Evolutionary conservation across 2,113 vertebrate species (phyloP), one percentile per base, ranked within the genome.

Genomic region (Nipponia nippon): DNA sequence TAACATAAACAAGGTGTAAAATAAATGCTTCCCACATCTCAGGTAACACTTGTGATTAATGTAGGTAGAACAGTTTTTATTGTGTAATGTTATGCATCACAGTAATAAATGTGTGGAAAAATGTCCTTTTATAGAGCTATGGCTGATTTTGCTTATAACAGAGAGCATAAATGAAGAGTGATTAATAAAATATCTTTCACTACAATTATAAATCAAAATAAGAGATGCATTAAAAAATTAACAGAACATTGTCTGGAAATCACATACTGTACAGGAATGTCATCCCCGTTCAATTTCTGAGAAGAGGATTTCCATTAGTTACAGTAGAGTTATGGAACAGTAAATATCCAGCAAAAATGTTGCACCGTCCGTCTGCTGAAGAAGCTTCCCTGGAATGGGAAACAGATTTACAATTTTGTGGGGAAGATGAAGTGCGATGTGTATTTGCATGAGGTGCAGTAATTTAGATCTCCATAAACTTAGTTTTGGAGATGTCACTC

Each of bases 151-250:
- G 25, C 75, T 89, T 93, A 85, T 91, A 94, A 96, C 56, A 95
- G 49, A 53, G 88, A 94, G 63, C 78, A 69, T 81, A 94, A 95
- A 76, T 71, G 73, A 95, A 89, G 93, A 94, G 69, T 22, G 63
- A 97, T 96, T 94, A 94, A 44, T 56, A 81, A 89, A 94, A 87
- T 94, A 96, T 73, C 42, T 76, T 95, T 93, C 32, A 59, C 53
- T 90, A 83, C 75, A 95, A 95, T 97, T 98, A 93, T 96, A 97
- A 97, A 98, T 97, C 93, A 97, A 71, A 96, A 75, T 96, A 97
- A 97, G 92, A 91, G 93, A 89, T 94, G 72, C 91, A 95, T 97
- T 98, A 96, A 98, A 97, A 97, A 97, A 97, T 92, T 94, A 97
- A 93, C 77, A 97, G 96, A 91, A 95, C 93, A 61, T 92, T 97